These are phyloP conservation scores for Tetanocera ferruginea DNA, from an alignment of 2,888 invertebrate genomes.

Conservation along the genomic window DNA sequence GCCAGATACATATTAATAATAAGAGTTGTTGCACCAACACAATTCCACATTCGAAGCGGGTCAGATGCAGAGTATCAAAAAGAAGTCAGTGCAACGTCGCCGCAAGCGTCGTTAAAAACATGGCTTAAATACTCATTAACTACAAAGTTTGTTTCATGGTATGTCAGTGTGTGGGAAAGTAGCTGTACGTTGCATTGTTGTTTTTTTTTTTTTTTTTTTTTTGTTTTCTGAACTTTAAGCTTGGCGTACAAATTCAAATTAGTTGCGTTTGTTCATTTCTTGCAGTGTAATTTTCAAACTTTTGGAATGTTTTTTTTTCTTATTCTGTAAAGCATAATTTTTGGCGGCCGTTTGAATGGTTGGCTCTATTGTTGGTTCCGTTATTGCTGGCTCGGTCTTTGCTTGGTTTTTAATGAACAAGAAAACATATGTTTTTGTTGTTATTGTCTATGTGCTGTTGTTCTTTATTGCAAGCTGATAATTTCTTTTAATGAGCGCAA, in stretches of 20 bases:
- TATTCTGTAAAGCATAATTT: constrained; percentile 38
- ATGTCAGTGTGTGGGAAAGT: neutral
- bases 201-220: too few species aligned
- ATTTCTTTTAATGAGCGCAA: constrained; percentile 46
- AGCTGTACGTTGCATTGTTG: neutral
- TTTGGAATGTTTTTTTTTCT: constrained; percentile 37
- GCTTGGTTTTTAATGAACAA: neutral
- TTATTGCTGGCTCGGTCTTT: constrained; percentile 48
- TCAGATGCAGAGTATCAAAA: constrained; percentile 21
- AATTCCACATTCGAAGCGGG: neutral
- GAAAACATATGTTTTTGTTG: constrained; percentile 16
- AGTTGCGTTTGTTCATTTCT: constrained; percentile 33
- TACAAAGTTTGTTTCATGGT: neutral
- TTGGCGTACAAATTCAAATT: constrained; percentile 5
- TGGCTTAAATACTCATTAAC: constrained; percentile 20
- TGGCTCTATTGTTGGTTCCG: constrained; percentile 47
- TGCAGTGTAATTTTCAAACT: constrained; percentile 36
- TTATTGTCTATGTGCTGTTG: constrained; percentile 12
- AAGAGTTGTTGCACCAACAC: neutral
- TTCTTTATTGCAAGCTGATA: constrained; percentile 44
- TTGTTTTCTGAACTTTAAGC: neutral
- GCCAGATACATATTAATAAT: neutral
- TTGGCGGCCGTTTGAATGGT: constrained; percentile 47
- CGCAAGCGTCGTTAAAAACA: constrained; percentile 1
- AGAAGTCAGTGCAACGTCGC: neutral